These are phyloP conservation scores for Temnopleurus reevesii DNA, from an alignment of 53 echinoderm and acorn worm species.

Conservation along the genomic window DNA sequence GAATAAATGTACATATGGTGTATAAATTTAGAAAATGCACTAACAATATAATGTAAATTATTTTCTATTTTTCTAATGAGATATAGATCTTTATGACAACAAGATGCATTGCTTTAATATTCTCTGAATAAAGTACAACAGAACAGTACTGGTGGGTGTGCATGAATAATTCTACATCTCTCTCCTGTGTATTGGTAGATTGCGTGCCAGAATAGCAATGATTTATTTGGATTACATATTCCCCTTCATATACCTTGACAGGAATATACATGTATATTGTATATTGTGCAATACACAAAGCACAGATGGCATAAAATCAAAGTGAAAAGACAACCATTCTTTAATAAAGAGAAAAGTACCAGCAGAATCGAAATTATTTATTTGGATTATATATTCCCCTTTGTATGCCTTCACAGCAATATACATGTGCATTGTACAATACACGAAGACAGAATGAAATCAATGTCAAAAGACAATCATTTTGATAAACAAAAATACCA, in stretches of 20 bases:
- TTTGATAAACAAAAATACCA: neutral
- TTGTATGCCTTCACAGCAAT: neutral
- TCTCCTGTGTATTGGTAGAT: neutral
- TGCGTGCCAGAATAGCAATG: neutral
- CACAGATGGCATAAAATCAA: no score
- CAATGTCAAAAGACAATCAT: neutral
- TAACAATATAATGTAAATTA: no score
- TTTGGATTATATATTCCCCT: no score
- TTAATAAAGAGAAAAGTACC: neutral
- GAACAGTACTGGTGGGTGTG: neutral
- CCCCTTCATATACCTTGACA: neutral
- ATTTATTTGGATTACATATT: constrained; percentile 13
- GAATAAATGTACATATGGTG: no score
- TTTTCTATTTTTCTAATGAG: no score
- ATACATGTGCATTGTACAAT: neutral
- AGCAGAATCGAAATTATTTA: no score
- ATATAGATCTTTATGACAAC: no score
- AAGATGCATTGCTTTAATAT: no score
- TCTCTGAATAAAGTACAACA: no score
- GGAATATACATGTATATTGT: neutral
- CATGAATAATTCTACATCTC: neutral
- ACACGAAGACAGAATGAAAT: neutral
- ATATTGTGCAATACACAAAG: no score
- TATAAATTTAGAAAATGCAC: no score
- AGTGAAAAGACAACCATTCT: no score